phyloP scores from a whole-genome alignment of 2,888 invertebrate genomes.

The Phlogophora meticulosa region DNA sequence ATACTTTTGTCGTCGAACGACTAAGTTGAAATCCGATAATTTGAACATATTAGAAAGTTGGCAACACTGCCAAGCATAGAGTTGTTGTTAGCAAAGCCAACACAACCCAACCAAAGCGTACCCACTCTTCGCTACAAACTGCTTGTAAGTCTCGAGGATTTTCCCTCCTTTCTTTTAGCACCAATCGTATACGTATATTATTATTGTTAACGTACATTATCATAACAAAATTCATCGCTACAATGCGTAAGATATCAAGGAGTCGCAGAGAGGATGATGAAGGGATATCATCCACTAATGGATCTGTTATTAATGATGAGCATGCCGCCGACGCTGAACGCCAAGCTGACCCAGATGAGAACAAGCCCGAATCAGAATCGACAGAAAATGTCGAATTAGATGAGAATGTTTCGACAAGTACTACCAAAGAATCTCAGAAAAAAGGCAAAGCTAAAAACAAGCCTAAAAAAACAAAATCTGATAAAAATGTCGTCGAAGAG shows the following conservation, averaged over 20 bases:
- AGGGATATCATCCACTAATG: constrained; percentile 87
- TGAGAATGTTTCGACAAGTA: constrained; percentile 70
- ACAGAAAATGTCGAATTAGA: constrained; percentile 68
- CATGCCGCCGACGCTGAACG: constrained; percentile 67
- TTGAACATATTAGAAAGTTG: too few relatives aligned
- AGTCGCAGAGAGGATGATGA: constrained; percentile 87
- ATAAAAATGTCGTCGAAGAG: constrained; percentile 77
- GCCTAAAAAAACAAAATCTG: constrained; percentile 81
- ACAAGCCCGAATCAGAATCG: constrained; percentile 67
- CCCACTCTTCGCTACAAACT: constrained; percentile 20
- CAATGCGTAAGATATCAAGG: constrained; percentile 87
- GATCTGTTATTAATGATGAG: constrained; percentile 79
- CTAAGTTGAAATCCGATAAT: too few relatives aligned
- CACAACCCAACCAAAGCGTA: constrained; percentile 11
- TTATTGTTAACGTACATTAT: constrained; percentile 58
- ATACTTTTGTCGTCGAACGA: too few relatives aligned
- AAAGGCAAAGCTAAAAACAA: constrained; percentile 74
- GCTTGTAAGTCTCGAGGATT: constrained; percentile 45
- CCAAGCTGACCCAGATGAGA: constrained; percentile 68
- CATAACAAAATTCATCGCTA: constrained; percentile 67
- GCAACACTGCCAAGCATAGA: constrained; percentile 18
- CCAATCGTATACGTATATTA: not conserved
- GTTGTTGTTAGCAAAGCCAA: constrained; percentile 28
- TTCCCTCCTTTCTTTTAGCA: constrained; percentile 64
- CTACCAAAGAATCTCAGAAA: constrained; percentile 69